phyloP scores from a whole-genome alignment of 2,113 vertebrate species.

The Phaethon lepturus region DNA sequence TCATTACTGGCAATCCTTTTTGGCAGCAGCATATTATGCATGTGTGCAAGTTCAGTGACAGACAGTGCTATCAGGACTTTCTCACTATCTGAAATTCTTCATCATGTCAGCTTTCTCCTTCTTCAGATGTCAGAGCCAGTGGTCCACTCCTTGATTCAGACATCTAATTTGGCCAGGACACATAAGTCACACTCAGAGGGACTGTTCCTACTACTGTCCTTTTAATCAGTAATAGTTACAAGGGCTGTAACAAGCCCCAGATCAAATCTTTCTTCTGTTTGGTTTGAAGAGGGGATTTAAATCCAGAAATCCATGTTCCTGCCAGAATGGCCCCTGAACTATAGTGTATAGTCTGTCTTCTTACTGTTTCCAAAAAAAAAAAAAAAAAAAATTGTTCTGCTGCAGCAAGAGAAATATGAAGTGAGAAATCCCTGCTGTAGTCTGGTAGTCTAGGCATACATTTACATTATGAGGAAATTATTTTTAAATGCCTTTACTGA shows the following conservation, averaged over 20 bases:
- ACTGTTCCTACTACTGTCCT: neutral
- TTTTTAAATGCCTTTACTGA: neutral
- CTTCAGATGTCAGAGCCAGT: neutral
- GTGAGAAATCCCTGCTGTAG: neutral
- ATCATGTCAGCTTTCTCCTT: neutral
- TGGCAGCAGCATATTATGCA: neutral
- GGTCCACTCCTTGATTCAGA: neutral
- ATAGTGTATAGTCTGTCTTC: neutral
- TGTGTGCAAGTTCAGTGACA: neutral
- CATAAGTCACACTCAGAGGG: fast-evolving
- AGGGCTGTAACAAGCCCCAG: neutral
- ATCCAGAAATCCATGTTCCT: neutral
- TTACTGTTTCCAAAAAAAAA: neutral
- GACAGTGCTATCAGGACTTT: neutral
- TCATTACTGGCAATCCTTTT: neutral
- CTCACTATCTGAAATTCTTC: neutral
- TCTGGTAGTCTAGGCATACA: neutral
- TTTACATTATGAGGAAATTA: neutral
- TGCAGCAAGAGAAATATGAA: neutral
- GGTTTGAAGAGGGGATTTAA: neutral
- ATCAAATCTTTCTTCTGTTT: neutral
- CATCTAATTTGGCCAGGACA: neutral
- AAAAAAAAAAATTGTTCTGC: neutral
- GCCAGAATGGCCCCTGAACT: neutral
- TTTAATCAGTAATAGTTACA: neutral